Base-by-base conservation (phyloP, 1,140 invertebrate species). In the Ylistrum balloti region DNA sequence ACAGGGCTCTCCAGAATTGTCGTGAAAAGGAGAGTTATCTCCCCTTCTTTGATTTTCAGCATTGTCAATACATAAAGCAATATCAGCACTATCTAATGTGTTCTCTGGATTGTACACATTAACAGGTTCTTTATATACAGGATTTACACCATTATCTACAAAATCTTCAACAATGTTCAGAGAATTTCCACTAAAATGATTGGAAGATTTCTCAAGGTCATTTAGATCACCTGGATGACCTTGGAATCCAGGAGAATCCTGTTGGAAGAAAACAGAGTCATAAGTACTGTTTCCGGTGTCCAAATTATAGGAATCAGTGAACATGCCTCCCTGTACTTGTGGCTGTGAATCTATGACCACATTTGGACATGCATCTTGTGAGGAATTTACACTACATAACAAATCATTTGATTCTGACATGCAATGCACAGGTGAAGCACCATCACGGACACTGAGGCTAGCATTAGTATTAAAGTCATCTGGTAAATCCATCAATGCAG, bases 21-120 rank as follows among this genome's bases (percentile, higher is more conserved):
- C 56, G 9, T 74, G 56, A 74, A 74, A 74, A 5, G 5, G 22
- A 17, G 56, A 28, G 56, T 74, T 74, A 74, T n/a, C 56, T 74
- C 56, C 56, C 56, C 7, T 74, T 28, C 56, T 74, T 28, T 74
- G 56, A 74, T 74, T 74, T 74, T 74, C 56, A 74, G 56, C 22
- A 74, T 74, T 74, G 56, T 74, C 56, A 74, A 28, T n/a, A 74
- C 56, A 74, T 28, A 74, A 74, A 74, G 22, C 56, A n/a, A 74
- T 74, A 74, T 74, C 56, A 74, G 15, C 22, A 74, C 56, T 74
- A 74, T 28, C 56, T 74, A 74, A 74, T 2, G n/a, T 28, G 11
- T 74, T 74, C n/a, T 74, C 56, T n/a, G 7, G 22, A n/a, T 0
- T 74, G 56, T 22, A 74, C 5, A 74, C 5, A 28, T 74, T 74